Conservation (phyloP, 2,888 invertebrate genomes). For the Phoronis australis region DNA sequence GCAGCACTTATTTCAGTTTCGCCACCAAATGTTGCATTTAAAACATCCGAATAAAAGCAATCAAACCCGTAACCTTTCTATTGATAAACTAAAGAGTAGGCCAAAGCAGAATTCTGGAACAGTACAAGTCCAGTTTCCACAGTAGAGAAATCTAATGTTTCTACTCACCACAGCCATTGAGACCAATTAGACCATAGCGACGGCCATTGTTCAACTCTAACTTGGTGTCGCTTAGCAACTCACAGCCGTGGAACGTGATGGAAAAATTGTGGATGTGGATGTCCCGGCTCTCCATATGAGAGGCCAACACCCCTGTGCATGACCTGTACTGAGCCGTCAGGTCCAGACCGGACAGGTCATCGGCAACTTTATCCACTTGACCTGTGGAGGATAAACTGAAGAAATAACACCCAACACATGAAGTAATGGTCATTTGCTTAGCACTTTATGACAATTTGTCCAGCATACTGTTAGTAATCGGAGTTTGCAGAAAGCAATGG, state of each 20-base stretch:
- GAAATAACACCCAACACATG: too few species aligned
- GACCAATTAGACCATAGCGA: slow-evolving; percentile 91
- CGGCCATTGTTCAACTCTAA: slow-evolving; percentile 96
- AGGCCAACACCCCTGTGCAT: slow-evolving; percentile 82
- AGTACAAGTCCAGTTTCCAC: too few species aligned
- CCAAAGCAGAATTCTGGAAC: too few species aligned
- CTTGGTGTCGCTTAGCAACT: slow-evolving; percentile 90
- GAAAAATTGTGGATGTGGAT: slow-evolving; percentile 94
- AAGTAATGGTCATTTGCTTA: neutral
- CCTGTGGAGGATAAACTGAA: neutral
- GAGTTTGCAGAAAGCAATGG: slow-evolving; percentile 11
- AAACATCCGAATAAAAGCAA: too few species aligned
- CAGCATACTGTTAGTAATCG: neutral
- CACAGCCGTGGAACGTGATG: slow-evolving; percentile 95
- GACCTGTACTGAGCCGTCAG: slow-evolving; percentile 72
- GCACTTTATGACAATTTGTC: neutral
- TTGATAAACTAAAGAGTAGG: too few species aligned
- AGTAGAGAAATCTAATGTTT: too few species aligned
- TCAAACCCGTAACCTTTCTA: too few species aligned
- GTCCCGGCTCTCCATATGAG: slow-evolving; percentile 93
- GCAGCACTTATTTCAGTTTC: too few species aligned
- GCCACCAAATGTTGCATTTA: too few species aligned
- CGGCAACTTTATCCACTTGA: slow-evolving; percentile 58
- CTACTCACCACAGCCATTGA: slow-evolving; percentile 94
- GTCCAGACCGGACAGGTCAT: slow-evolving; percentile 74